These are phyloP conservation scores for Caenorhabditis remanei DNA, from an alignment of 1,140 invertebrate species.

Conservation along the genomic window DNA sequence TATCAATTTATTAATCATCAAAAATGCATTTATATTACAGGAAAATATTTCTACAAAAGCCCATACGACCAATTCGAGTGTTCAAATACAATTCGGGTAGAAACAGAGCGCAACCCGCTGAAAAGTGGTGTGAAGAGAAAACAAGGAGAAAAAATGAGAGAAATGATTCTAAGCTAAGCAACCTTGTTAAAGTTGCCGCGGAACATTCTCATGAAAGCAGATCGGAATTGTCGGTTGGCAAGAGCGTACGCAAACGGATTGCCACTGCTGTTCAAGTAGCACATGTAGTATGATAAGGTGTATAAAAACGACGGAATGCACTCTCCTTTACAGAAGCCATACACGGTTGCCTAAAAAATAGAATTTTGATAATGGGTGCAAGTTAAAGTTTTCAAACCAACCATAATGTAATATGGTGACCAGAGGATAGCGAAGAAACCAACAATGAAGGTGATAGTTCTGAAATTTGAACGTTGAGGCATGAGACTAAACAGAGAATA, in stretches of 20 bases:
- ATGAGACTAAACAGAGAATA: neutral
- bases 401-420: conserved; percentile 78
- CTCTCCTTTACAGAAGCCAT: conserved; percentile 76
- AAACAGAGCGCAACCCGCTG: neutral
- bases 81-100: no score
- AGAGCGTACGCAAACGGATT: conserved; percentile 99
- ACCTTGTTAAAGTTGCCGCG: conserved; percentile 73
- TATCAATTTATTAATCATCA: neutral
- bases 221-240: conserved; percentile 99
- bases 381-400: conserved; percentile 64
- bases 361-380: neutral
- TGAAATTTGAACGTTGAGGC: conserved; percentile 42
- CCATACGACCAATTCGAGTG: neutral
- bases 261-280: conserved; percentile 97
- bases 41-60: conserved; percentile 26
- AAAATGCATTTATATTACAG: neutral
- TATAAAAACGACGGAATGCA: conserved; percentile 75
- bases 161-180: neutral
- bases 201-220: conserved; percentile 94
- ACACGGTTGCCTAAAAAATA: conserved; percentile 74
- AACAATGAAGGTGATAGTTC: conserved; percentile 77
- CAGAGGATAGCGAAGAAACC: conserved; percentile 77
- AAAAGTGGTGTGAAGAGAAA: neutral
- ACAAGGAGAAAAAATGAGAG: neutral
- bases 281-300: conserved; percentile 89